phyloP scores from a whole-genome alignment of 1,140 invertebrate species.

The Aphelenchoides avenae region DNA sequence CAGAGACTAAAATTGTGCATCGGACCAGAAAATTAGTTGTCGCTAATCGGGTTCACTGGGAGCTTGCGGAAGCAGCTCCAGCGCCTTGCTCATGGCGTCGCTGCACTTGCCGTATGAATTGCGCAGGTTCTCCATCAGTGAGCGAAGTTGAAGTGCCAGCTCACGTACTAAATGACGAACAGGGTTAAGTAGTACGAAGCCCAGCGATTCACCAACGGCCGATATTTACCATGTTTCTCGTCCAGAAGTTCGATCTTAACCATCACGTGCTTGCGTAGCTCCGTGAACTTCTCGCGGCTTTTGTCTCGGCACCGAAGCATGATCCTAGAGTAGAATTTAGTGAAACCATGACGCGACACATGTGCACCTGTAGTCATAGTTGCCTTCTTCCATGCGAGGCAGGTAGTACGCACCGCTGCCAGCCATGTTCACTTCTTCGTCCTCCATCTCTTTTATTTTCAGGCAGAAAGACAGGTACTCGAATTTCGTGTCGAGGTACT shows the following conservation, averaged over 20 bases:
- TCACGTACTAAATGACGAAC: slow-evolving; percentile 35
- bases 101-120: no score
- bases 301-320: slow-evolving; percentile 90
- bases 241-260: slow-evolving; percentile 94
- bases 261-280: slow-evolving; percentile 84
- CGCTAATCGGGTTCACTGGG: neutral
- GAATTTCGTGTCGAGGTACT: slow-evolving; percentile 44
- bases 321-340: slow-evolving; percentile 60
- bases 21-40: no score
- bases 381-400: slow-evolving; percentile 94
- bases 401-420: slow-evolving; percentile 81
- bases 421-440: slow-evolving; percentile 89
- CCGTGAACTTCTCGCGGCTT: slow-evolving; percentile 81
- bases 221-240: slow-evolving; percentile 75
- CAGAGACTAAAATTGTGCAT: no score
- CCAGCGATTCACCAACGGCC: neutral
- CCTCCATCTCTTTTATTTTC: slow-evolving; percentile 91
- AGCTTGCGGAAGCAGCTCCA: neutral
- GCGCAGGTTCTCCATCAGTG: no score
- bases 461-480: slow-evolving; percentile 77
- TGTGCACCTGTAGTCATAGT: slow-evolving; percentile 84
- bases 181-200: neutral
- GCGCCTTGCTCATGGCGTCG: slow-evolving; percentile 15
- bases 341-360: neutral
- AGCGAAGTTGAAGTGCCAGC: slow-evolving; percentile 34